Evolutionary conservation across 2,797 vertebrate species (phyloP).

Genomic region (Ctenopoma kingsleyae): DNA sequence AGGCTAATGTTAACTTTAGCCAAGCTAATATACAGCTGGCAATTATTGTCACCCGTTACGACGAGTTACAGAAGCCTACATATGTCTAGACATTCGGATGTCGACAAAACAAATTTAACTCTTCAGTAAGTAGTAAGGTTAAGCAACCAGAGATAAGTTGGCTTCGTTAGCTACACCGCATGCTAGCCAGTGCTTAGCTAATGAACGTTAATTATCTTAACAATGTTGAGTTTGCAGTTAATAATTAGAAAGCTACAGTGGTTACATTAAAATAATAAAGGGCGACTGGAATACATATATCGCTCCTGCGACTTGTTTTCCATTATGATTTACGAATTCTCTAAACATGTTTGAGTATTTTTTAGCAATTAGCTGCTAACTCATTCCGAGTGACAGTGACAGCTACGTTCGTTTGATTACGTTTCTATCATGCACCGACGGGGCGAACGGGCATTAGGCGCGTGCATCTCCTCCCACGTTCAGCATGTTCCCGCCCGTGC

Average conservation of each 20-base stretch:
- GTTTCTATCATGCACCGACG: background rate
- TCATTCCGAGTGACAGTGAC: slow-evolving; percentile 80
- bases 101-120: background rate
- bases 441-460: background rate
- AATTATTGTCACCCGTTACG: background rate
- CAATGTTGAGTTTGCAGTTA: slow-evolving; percentile 9
- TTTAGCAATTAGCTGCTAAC: slow-evolving; percentile 72
- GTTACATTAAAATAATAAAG: background rate
- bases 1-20: background rate
- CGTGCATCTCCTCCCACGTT: background rate
- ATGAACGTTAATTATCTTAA: slow-evolving; percentile 16
- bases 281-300: background rate
- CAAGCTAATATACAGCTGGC: background rate
- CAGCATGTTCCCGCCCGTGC: slow-evolving; percentile 54
- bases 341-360: background rate
- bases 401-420: slow-evolving; percentile 62
- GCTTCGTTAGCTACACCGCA: slow-evolving; percentile 29
- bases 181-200: slow-evolving; percentile 37
- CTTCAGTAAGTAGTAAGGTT: background rate
- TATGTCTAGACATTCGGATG: background rate
- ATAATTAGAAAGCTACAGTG: background rate
- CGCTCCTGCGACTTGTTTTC: background rate
- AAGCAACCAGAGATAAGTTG: slow-evolving; percentile 12
- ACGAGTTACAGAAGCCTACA: background rate
- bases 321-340: background rate